Conservation (phyloP, 2,797 vertebrate genomes). For the Poecilia velifera region DNA sequence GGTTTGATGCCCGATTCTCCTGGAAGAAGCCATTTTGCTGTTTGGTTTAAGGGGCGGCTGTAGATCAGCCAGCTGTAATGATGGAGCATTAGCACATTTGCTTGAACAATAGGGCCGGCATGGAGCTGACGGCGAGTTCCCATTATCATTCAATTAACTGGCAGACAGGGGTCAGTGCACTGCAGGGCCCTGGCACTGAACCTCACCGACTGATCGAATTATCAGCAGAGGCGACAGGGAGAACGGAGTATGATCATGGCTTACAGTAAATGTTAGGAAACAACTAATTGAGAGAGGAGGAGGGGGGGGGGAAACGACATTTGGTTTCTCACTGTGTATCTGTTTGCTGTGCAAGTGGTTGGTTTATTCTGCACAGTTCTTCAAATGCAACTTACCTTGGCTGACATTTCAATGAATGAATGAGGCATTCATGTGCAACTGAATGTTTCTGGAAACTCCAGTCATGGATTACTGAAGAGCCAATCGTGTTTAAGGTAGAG, state of each 20-base stretch:
- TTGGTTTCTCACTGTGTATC: slow-evolving; percentile 2
- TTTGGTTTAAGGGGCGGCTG: slow-evolving; percentile 27
- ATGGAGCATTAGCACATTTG: slow-evolving; percentile 52
- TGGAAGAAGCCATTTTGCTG: slow-evolving; percentile 19
- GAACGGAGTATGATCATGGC: slow-evolving; percentile 5
- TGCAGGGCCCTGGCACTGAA: slow-evolving; percentile 25
- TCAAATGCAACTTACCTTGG: neutral
- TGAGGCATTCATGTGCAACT: neutral
- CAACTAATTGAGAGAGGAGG: neutral
- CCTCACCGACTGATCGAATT: slow-evolving; percentile 45
- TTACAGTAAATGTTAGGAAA: neutral
- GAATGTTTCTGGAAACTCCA: neutral
- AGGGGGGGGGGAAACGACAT: neutral
- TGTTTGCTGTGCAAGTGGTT: neutral
- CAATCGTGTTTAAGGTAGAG: too few species aligned
- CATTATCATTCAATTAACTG: slow-evolving; percentile 56
- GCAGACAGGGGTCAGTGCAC: slow-evolving; percentile 41
- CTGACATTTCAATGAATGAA: slow-evolving; percentile 13
- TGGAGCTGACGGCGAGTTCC: slow-evolving; percentile 41
- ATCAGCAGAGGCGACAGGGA: slow-evolving; percentile 25
- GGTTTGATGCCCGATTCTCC: neutral
- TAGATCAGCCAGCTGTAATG: slow-evolving; percentile 45
- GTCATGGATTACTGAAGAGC: neutral
- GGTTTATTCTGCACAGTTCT: neutral
- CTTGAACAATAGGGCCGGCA: slow-evolving; percentile 46